Conservation (phyloP, 2,888 invertebrate species). For the Ceraclea dissimilis region DNA sequence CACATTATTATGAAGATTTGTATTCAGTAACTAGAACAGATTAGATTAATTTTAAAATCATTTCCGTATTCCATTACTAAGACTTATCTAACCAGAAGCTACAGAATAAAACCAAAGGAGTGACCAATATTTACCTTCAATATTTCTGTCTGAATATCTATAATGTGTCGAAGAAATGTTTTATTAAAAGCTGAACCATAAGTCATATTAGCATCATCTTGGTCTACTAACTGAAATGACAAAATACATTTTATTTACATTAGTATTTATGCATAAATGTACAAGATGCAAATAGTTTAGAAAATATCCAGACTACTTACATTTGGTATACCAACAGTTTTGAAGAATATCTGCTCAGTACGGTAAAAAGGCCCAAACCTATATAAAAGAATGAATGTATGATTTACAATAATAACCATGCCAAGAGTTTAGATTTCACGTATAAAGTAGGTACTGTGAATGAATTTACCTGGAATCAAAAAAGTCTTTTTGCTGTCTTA, state of each 20-base stretch:
- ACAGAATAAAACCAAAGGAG: no score
- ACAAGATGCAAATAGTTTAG: no score
- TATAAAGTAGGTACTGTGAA: no score
- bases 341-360: slow-evolving; percentile 82
- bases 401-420: background rate
- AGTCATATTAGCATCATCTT: slow-evolving; percentile 36
- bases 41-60: no score
- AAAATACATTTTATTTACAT: no score
- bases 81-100: no score
- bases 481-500: slow-evolving; percentile 77
- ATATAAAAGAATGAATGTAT: slow-evolving; percentile 1
- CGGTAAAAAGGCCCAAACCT: slow-evolving; percentile 86
- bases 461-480: slow-evolving; percentile 54
- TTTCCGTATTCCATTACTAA: no score
- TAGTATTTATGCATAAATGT: no score
- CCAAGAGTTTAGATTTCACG: no score
- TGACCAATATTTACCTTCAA: slow-evolving; percentile 50
- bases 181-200: slow-evolving; percentile 78
- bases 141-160: slow-evolving; percentile 61
- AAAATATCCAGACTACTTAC: background rate
- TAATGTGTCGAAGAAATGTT: slow-evolving; percentile 65
- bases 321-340: slow-evolving; percentile 46
- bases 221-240: background rate
- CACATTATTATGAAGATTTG: background rate
- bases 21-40: no score